A percentile compares a stretch with the other conserved stretches of the same genome.
These are phyloP conservation scores for Neelides folsomi DNA, from an alignment of 2,888 invertebrate species.

Conservation along the genomic window DNA sequence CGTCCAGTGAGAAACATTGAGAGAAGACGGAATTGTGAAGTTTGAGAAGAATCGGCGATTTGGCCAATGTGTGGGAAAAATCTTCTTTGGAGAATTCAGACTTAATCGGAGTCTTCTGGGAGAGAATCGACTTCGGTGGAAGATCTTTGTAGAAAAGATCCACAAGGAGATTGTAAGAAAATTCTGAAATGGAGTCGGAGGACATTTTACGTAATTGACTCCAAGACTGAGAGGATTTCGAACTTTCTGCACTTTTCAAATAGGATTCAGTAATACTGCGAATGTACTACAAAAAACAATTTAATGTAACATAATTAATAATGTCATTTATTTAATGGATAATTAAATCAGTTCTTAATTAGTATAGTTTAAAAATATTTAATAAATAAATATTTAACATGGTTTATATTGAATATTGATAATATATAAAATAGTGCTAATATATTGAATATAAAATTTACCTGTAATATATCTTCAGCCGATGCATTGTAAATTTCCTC, in stretches of 20 bases:
- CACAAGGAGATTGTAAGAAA: constrained; percentile 21
- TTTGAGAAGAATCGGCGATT: constrained; percentile 21
- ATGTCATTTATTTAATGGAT: too few relatives aligned
- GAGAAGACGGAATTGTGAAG: constrained; percentile 27
- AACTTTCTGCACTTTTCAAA: constrained; percentile 22
- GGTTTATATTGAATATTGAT: background rate
- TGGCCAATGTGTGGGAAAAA: constrained; percentile 19
- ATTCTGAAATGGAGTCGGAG: constrained; percentile 20
- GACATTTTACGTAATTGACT: constrained; percentile 10
- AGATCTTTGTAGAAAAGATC: constrained; percentile 23
- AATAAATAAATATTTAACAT: too few relatives aligned
- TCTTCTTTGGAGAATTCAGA: constrained; percentile 18
- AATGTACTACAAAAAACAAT: constrained; percentile 23
- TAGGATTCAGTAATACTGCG: constrained; percentile 27
- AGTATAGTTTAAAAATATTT: background rate
- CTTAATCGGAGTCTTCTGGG: constrained; percentile 2
- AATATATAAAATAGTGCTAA: background rate
- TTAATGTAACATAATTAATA: too few relatives aligned
- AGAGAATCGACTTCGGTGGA: constrained; percentile 21
- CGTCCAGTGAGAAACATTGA: constrained; percentile 26
- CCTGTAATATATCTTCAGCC: constrained; percentile 27
- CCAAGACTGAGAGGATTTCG: constrained; percentile 15
- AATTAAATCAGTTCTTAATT: too few relatives aligned
- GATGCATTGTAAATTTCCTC: constrained; percentile 7
- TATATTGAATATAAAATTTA: background rate